These are phyloP conservation scores for Apodemia duryi DNA, from an alignment of 2,888 invertebrate genomes.

Conservation along the genomic window DNA sequence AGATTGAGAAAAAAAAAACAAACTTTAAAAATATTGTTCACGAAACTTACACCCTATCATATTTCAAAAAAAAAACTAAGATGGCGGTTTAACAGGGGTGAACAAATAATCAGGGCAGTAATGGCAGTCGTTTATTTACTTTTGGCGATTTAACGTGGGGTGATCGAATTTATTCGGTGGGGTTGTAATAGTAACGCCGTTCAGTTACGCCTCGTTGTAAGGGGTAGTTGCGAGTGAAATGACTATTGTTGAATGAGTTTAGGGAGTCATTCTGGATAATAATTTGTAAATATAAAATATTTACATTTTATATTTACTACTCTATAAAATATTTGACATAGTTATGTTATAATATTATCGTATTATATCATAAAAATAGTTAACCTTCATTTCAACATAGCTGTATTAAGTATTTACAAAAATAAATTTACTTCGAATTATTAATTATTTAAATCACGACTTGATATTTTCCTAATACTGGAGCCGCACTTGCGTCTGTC, in stretches of 20 bases:
- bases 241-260: constrained; percentile 11
- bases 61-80: constrained; percentile 50
- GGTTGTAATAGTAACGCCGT: constrained; percentile 59
- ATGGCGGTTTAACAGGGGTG: constrained; percentile 63
- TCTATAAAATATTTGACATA: too few species aligned
- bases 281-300: neutral
- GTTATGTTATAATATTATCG: too few species aligned
- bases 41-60: constrained; percentile 30
- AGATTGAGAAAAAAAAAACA: neutral
- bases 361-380: too few species aligned
- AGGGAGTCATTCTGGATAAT: neutral
- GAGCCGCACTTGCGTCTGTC: too few species aligned
- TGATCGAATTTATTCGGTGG: constrained; percentile 52
- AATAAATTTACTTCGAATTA: too few species aligned
- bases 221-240: constrained; percentile 44
- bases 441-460: too few species aligned
- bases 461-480: neutral
- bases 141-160: constrained; percentile 66
- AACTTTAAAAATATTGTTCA: neutral
- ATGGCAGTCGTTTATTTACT: constrained; percentile 75
- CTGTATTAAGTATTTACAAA: too few species aligned
- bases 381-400: too few species aligned
- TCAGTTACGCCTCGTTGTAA: constrained; percentile 70
- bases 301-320: too few species aligned
- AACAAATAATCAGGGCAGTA: constrained; percentile 73